Conservation (phyloP, 2,113 vertebrate genomes). For the Aspidoscelis tigris region DNA sequence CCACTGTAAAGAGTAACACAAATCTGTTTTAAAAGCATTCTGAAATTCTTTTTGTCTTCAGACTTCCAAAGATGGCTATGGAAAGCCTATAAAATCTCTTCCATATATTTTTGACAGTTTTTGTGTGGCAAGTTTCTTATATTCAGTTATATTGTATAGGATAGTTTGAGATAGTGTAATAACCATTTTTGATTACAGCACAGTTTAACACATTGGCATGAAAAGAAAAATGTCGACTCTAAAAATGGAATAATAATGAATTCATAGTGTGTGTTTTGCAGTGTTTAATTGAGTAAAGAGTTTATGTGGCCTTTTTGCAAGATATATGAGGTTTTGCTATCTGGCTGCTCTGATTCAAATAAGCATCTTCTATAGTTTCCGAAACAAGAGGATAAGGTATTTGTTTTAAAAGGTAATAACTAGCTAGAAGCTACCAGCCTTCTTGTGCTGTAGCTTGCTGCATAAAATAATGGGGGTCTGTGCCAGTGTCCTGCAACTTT, state of each 20-base stretch:
- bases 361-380: background rate
- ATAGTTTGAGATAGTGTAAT: background rate
- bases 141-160: background rate
- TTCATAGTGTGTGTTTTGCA: background rate
- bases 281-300: background rate
- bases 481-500: background rate
- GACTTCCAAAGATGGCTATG: background rate
- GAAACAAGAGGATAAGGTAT: background rate
- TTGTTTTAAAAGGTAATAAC: slow-evolving; percentile 1
- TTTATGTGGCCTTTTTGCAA: background rate
- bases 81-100: background rate
- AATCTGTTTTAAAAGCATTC: background rate
- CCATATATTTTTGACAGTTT: slow-evolving; percentile 17
- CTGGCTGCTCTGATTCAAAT: background rate
- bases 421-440: background rate
- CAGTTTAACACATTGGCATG: background rate
- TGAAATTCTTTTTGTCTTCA: slow-evolving; percentile 4
- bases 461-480: background rate
- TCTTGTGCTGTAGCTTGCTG: background rate
- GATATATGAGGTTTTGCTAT: background rate
- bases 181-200: slow-evolving; percentile 5
- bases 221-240: background rate
- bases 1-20: background rate
- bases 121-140: background rate
- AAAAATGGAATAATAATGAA: background rate